These are phyloP conservation scores for Alouatta palliata DNA, from an alignment of 2,113 vertebrate genomes.

Conservation along the genomic window DNA sequence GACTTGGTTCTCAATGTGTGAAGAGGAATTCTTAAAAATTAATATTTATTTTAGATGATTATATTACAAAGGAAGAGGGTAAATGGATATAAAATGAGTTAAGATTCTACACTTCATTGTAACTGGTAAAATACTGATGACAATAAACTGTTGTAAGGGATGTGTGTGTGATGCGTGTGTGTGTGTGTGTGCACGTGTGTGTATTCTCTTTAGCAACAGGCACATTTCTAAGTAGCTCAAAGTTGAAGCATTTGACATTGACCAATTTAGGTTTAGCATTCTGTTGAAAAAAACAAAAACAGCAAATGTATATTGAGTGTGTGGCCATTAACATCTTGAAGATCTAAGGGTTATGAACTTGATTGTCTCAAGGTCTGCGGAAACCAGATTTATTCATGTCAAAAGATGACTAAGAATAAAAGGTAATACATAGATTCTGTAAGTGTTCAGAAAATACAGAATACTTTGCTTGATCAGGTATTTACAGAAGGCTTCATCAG, in stretches of 20 bases:
- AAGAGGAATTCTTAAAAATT: not conserved
- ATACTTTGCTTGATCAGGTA: not conserved
- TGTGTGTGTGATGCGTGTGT: not conserved
- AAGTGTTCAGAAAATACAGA: not conserved
- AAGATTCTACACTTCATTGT: not conserved
- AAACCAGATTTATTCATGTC: not conserved
- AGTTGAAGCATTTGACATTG: not conserved
- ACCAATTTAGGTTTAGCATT: not conserved
- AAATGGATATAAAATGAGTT: not conserved
- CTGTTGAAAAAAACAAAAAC: not conserved
- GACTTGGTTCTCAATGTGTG: not conserved
- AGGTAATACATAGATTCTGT: not conserved
- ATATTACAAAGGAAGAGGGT: not conserved
- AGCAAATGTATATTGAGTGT: not conserved
- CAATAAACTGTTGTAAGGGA: not conserved
- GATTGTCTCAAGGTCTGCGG: not conserved
- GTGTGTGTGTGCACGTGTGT: not conserved
- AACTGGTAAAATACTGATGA: not conserved
- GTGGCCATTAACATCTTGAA: not conserved
- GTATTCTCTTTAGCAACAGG: not conserved
- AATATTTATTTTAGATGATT: not conserved
- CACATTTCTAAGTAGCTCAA: not conserved
- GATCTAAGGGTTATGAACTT: not conserved
- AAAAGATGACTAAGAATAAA: not conserved
- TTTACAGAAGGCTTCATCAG: not conserved